Evolutionary conservation across 2,113 vertebrate species (phyloP), one percentile per base, ranked within the genome.

Genomic region (Collichthys lucidus): DNA sequence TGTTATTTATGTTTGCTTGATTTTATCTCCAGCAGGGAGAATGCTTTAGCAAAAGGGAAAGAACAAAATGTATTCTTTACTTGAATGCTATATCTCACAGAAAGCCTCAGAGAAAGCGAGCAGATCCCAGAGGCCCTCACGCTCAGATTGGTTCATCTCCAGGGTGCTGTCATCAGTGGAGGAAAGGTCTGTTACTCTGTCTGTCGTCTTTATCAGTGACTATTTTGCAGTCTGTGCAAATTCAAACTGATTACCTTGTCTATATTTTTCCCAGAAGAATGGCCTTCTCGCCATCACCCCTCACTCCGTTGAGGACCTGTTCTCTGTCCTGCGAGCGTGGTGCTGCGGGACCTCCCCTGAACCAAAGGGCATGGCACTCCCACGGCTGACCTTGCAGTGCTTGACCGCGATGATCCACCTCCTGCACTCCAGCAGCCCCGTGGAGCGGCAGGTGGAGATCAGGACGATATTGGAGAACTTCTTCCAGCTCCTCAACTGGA

Each of bases 401-500:
- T 88, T 99, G 88, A 98, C 97, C 2, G 92, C 94, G 0, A 92
- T 96, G 22, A 96, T 98, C 1, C 98, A 99, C 35, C 88, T 97
- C 42, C 93, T 99, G 71, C 97, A 99, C 47, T 73, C 94, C 83
- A 96, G 97, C 93, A 97, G 95, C 44, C 93, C 96, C 0, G 91
- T 91, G 0, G 93, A 96, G 46, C 92, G 97, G 7, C 95, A 95
- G 15, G 92, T 96, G 35, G 96, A 97, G 31, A 96, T 99, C 91
- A 93, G 94, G 12, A 77, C 89, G 0, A 94, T 99, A 59, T 95
- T 99, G 44, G 96, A 97, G 5, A 94, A 95, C 65, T 99, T 95
- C 92, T 99, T 99, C 89, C 95, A 94, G 75, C 93, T 99, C 65
- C 96, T 99, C 64, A 99, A 99, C 75, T 95, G 96, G 0, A 96